Percentiles rank a stretch among this genome's conserved stretches.
Conservation (phyloP, 2,797 vertebrate genomes). For the Thalassophryne amazonica region DNA sequence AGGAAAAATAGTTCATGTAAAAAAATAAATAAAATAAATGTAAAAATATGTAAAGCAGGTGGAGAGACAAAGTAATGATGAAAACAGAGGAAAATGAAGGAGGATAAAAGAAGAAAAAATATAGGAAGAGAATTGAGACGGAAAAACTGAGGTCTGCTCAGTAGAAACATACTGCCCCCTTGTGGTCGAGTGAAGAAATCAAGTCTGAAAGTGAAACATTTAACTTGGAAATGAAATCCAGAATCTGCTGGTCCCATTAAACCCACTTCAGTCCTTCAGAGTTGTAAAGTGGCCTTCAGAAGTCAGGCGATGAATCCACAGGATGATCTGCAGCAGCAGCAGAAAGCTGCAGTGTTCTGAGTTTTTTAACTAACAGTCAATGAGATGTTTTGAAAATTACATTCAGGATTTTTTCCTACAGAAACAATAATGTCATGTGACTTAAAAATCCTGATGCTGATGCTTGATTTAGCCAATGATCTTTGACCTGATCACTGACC, state of each 20-base stretch:
- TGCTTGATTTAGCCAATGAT: too few species aligned
- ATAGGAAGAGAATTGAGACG: constrained; percentile 16
- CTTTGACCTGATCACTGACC: too few species aligned
- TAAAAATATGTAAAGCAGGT: neutral
- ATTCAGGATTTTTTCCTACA: too few species aligned
- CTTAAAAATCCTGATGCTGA: too few species aligned
- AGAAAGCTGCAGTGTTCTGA: too few species aligned
- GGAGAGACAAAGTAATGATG: neutral
- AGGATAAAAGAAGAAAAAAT: neutral
- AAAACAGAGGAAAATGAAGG: neutral
- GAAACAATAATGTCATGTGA: too few species aligned
- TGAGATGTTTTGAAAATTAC: too few species aligned
- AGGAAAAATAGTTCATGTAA: neutral
- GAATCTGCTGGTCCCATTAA: constrained; percentile 16
- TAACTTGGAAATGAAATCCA: neutral
- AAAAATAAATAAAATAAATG: neutral
- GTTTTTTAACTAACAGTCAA: too few species aligned
- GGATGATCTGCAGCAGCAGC: constrained; percentile 36
- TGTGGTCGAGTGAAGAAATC: constrained; percentile 15
- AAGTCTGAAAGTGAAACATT: neutral
- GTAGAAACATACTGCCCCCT: constrained; percentile 76
- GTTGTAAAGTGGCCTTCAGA: constrained; percentile 58
- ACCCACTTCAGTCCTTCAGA: constrained; percentile 17
- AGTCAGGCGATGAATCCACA: constrained; percentile 55
- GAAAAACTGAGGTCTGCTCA: neutral